Percentiles rank a stretch among this genome's conserved stretches.
phyloP scores from a whole-genome alignment of 2,113 vertebrate genomes.

The Hiodon tergisus region DNA sequence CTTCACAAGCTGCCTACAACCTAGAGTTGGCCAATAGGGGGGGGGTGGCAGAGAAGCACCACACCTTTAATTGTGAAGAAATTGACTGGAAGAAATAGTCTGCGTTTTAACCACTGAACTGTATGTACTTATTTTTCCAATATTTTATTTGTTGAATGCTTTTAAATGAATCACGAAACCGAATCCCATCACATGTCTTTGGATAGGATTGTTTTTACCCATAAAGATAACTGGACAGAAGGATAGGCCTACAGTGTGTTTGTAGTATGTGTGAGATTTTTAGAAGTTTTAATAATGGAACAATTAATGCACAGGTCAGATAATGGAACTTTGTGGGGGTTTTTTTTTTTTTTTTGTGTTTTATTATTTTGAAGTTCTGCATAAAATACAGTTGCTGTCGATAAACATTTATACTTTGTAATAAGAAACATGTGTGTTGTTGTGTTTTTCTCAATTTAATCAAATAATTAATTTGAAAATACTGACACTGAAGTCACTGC shows the following conservation, averaged over 20 bases:
- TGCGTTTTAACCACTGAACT: constrained; percentile 29
- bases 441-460: background rate
- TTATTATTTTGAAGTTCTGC: background rate
- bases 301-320: background rate
- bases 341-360: background rate
- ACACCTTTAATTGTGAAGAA: constrained; percentile 5
- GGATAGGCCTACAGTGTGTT: no score
- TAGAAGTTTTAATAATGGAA: no score
- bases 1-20: background rate
- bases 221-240: no score
- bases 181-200: no score
- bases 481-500: background rate
- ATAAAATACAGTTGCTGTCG: constrained; percentile 8
- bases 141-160: constrained; percentile 1
- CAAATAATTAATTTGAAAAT: background rate
- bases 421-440: constrained; percentile 2
- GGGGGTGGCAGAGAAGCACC: background rate
- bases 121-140: background rate
- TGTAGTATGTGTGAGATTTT: no score
- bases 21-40: background rate
- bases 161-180: background rate
- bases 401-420: constrained; percentile 29
- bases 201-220: no score
- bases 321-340: background rate
- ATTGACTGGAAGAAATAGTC: background rate